phyloP scores from a whole-genome alignment of 2,888 invertebrate genomes.

The Nasonovia ribisnigri region DNA sequence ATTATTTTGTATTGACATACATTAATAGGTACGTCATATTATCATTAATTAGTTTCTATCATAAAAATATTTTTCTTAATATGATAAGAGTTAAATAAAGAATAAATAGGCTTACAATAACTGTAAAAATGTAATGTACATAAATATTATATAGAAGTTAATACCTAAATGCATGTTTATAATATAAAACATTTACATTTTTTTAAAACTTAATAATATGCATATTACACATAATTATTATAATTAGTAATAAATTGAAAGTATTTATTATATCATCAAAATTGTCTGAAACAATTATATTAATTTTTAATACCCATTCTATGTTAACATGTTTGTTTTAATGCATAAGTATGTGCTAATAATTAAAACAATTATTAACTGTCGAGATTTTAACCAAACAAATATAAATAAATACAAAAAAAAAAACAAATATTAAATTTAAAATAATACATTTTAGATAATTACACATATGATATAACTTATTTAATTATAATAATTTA shows the following conservation, averaged over 20 bases:
- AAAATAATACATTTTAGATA: too few species aligned
- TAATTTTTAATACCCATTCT: not conserved
- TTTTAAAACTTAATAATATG: not conserved
- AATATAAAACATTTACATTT: not conserved
- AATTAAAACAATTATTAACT: not conserved
- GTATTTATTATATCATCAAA: not conserved
- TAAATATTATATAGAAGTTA: not conserved
- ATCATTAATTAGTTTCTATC: not conserved
- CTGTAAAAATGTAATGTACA: not conserved
- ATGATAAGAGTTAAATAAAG: not conserved
- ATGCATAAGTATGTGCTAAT: not conserved
- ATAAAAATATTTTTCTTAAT: not conserved
- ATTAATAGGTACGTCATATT: not conserved
- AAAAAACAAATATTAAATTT: too few species aligned
- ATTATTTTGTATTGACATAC: constrained; percentile 3
- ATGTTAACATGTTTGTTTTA: not conserved
- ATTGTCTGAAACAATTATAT: not conserved
- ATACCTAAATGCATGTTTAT: not conserved
- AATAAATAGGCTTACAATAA: constrained; percentile 3
- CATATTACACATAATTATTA: not conserved
- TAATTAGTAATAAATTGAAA: not conserved
- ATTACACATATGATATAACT: too few species aligned
- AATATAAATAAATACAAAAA: not conserved
- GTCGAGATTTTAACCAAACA: not conserved
- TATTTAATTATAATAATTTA: too few species aligned